phyloP scores from a whole-genome alignment of 2,113 vertebrate genomes.

The Bolborhynchus lineola region DNA sequence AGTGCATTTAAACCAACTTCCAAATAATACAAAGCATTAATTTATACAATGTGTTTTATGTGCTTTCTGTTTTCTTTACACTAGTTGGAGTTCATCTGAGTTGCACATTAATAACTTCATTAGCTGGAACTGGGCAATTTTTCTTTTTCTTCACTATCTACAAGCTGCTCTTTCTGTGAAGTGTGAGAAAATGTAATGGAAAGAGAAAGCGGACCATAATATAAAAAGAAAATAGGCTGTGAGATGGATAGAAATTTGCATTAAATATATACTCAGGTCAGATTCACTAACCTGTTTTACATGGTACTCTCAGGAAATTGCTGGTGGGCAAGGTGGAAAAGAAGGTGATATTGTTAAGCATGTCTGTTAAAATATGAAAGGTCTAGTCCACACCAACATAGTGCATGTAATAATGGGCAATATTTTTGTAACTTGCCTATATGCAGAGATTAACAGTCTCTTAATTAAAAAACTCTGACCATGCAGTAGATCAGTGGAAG shows the following conservation, averaged over 20 bases:
- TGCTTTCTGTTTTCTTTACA: neutral
- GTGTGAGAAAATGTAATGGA: neutral
- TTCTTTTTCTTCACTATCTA: neutral
- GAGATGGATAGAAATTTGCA: neutral
- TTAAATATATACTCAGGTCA: neutral
- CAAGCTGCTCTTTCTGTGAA: neutral
- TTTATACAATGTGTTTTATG: neutral
- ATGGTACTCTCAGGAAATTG: neutral
- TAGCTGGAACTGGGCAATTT: neutral
- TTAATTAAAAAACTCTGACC: neutral
- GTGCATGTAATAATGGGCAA: neutral
- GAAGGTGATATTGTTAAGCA: neutral
- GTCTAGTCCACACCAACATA: neutral
- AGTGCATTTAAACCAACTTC: neutral
- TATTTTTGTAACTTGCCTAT: neutral
- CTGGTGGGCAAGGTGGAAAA: neutral
- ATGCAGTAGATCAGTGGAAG: neutral
- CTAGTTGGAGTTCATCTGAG: neutral
- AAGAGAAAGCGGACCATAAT: slow-evolving; percentile 6
- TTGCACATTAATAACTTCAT: neutral
- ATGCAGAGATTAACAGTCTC: neutral
- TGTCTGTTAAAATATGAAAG: neutral
- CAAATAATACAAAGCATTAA: neutral
- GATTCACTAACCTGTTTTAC: neutral
- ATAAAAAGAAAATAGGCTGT: neutral